These are phyloP conservation scores for Montipora capricornis DNA, from an alignment of 64 coral and sea anemone species.

Conservation along the genomic window DNA sequence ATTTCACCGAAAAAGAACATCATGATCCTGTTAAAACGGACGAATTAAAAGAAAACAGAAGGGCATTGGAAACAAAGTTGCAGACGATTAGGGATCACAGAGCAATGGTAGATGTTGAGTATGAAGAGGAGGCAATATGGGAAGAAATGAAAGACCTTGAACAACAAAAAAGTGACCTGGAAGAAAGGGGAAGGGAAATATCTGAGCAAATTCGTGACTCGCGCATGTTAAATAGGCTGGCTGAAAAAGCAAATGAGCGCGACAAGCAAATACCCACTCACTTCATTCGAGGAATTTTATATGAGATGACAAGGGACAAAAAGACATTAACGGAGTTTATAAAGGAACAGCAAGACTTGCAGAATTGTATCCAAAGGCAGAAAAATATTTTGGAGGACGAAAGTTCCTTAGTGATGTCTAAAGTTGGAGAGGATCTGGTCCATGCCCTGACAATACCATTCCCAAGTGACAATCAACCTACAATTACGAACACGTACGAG, in stretches of 20 bases:
- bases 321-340: slow-evolving; percentile 74
- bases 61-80: slow-evolving; percentile 37
- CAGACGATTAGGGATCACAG: slow-evolving; percentile 72
- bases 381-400: slow-evolving; percentile 27
- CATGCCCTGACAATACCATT: slow-evolving; percentile 7
- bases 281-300: slow-evolving; percentile 39
- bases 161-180: slow-evolving; percentile 30
- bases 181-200: slow-evolving; percentile 35
- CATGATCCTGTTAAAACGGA: not conserved
- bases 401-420: slow-evolving; percentile 33
- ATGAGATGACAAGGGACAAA: slow-evolving; percentile 48
- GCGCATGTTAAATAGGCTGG: slow-evolving; percentile 8
- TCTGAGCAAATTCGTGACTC: slow-evolving; percentile 37
- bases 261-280: slow-evolving; percentile 25
- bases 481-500: not conserved
- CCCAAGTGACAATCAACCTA: not conserved
- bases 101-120: slow-evolving; percentile 54
- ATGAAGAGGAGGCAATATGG: slow-evolving; percentile 78
- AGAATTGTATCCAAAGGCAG: slow-evolving; percentile 48
- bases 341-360: slow-evolving; percentile 62
- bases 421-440: slow-evolving; percentile 57
- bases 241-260: not conserved
- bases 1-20: not conserved
- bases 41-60: slow-evolving; percentile 42
- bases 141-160: slow-evolving; percentile 50